Evolutionary conservation across 2,797 vertebrate genomes (phyloP).

Genomic region (Dendrocincla tyrannina): DNA sequence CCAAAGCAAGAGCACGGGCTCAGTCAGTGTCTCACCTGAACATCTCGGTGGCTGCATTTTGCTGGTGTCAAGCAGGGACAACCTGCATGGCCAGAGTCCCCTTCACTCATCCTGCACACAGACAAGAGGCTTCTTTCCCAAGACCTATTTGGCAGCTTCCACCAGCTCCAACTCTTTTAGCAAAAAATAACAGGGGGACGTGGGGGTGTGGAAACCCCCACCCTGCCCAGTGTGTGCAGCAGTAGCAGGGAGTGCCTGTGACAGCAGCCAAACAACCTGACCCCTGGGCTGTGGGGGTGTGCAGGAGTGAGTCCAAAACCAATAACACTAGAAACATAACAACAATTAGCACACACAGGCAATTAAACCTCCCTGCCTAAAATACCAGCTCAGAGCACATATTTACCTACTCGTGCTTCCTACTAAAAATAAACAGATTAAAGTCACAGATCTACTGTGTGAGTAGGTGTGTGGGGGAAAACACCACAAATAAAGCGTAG

Average conservation of each 20-base stretch:
- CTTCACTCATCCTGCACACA: background rate
- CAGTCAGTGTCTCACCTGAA: background rate
- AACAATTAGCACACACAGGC: background rate
- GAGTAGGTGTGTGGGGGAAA: background rate
- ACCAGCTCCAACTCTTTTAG: background rate
- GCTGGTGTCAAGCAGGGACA: background rate
- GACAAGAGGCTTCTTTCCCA: background rate
- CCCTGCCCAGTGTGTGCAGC: background rate
- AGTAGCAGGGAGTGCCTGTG: background rate
- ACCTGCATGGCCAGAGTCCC: background rate
- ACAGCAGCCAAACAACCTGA: background rate
- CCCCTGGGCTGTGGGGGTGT: background rate
- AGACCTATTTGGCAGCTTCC: background rate
- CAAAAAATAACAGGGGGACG: background rate
- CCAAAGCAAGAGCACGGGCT: background rate
- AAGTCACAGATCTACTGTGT: background rate
- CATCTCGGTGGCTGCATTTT: background rate
- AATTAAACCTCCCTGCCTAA: constrained; percentile 7
- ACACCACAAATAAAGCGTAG: background rate
- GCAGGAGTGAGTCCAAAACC: background rate
- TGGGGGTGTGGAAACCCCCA: background rate
- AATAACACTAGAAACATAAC: background rate
- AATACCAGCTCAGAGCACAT: background rate
- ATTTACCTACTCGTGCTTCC: constrained; percentile 9
- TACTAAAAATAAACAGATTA: constrained; percentile 41